Evolutionary conservation across 2,888 invertebrate species (phyloP), one percentile per base, ranked within the genome.

Genomic region (Lithophane semibrunnea): DNA sequence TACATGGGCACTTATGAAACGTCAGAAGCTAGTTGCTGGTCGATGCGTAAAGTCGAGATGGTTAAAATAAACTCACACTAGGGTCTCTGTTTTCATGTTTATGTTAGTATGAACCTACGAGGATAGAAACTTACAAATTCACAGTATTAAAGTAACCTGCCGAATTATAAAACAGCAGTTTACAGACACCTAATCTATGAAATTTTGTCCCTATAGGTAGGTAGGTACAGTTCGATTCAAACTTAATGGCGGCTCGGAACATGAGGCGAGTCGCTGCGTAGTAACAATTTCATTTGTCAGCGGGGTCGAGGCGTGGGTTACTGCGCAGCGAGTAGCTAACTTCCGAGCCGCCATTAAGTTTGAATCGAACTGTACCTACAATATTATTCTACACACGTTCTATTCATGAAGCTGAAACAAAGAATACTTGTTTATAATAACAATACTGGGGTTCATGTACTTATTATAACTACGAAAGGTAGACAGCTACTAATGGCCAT

Each of bases 341-440:
- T 37, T 37, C 37, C 37, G 5, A 37, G 37, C 37, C 37, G 37
- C 37, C 37, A 37, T 37, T 5, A 37, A 37, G 37, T 37, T 37
- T 37, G 5, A 37, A 37, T 37, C 37, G 5, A 37, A 37, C 37
- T 37, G 37, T 37, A 73, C 56, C 69, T 73, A 79, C 49, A 64
- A 42, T 58, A 71, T 60, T 44, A 49, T 79, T 68, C 60, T 60
- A 73, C 12, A 52, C 47, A 24, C 47, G 29, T 74, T 47, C 52
- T 61, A 65, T 73, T 83, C 73, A 83, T 69, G 44, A 77, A 64
- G 37, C 83, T 83, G 83, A 77, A 83, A 83, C 80, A 83, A 83
- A 75, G 42, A 69, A 75, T 24, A 56, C 0, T n/a, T 24, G 37
- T 75, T 75, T 79, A 56, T 29, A 67, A 47, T 60, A 18, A 56